Evolutionary conservation across 2,113 vertebrate species (phyloP).

Genomic region (western clawed frog (Xenopus tropicalis)): DNA sequence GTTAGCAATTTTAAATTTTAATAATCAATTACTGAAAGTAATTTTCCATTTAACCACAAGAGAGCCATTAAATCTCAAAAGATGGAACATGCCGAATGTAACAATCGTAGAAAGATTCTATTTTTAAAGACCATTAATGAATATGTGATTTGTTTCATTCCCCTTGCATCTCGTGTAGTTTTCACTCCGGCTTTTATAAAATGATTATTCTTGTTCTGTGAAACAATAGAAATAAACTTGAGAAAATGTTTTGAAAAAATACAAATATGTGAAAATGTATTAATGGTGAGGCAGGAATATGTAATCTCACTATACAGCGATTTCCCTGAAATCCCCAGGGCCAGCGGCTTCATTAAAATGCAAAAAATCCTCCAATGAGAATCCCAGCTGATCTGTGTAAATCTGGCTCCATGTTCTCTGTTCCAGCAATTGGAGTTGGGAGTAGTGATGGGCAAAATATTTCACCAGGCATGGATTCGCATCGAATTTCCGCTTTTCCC

Average conservation of each 20-base stretch:
- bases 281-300: no score
- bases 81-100: constrained; percentile 79
- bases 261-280: constrained; percentile 56
- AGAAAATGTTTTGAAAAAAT: constrained; percentile 69
- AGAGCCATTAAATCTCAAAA: constrained; percentile 98
- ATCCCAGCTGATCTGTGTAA: no score
- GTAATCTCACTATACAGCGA: no score
- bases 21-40: constrained; percentile 98
- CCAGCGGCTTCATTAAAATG: no score
- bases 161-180: constrained; percentile 78
- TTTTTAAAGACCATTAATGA: constrained; percentile 92
- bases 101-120: constrained; percentile 80
- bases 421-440: no score
- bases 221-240: constrained; percentile 78
- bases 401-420: no score
- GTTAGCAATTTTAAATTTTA: constrained; percentile 98
- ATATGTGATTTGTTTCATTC: constrained; percentile 79
- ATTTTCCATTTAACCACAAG: constrained; percentile 94
- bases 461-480: no score
- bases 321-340: no score
- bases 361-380: no score
- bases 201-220: constrained; percentile 72
- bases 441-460: no score
- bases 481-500: no score
- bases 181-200: constrained; percentile 78